These are phyloP conservation scores for Drosophila glabriapex DNA, from an alignment of 2,888 invertebrate species.

Conservation along the genomic window DNA sequence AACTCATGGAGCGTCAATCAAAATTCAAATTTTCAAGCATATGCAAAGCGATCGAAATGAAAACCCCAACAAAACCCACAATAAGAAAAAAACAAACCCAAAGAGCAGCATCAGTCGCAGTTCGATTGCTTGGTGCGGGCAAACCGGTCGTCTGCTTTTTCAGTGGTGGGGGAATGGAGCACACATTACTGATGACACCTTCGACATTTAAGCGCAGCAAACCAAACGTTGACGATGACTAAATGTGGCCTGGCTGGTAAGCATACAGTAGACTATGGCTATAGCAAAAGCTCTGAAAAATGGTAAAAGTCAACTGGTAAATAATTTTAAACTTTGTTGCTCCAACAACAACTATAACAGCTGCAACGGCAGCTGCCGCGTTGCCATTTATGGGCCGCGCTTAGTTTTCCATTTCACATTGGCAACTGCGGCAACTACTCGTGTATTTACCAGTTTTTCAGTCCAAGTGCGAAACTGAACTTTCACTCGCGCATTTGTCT, in stretches of 20 bases:
- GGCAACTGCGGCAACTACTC: slow-evolving; percentile 24
- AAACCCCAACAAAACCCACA: slow-evolving; percentile 46
- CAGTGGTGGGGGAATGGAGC: slow-evolving; percentile 13
- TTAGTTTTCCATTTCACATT: slow-evolving; percentile 78
- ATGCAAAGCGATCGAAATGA: slow-evolving; percentile 57
- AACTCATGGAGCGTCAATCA: slow-evolving; percentile 64
- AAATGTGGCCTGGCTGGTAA: slow-evolving; percentile 50
- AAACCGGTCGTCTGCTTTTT: slow-evolving; percentile 54
- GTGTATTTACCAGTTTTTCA: slow-evolving; percentile 55
- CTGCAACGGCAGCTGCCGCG: slow-evolving; percentile 46
- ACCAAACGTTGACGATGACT: slow-evolving; percentile 52
- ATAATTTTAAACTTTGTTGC: slow-evolving; percentile 59
- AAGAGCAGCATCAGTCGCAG: slow-evolving; percentile 37
- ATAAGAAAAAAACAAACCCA: slow-evolving; percentile 29
- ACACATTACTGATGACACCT: slow-evolving; percentile 76
- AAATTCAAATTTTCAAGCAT: slow-evolving; percentile 67
- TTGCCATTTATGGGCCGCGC: slow-evolving; percentile 69
- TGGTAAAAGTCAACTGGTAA: slow-evolving; percentile 76
- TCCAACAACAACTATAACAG: neutral
- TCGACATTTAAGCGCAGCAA: slow-evolving; percentile 71
- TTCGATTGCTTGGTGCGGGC: slow-evolving; percentile 6
- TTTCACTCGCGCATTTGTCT: slow-evolving; percentile 73
- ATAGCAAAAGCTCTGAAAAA: slow-evolving; percentile 44
- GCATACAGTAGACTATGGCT: slow-evolving; percentile 47
- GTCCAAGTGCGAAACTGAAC: slow-evolving; percentile 51